Percentiles rank a stretch among this genome's conserved stretches.
Conservation (phyloP, 2,888 invertebrate species). For the Dasypolia templi region DNA sequence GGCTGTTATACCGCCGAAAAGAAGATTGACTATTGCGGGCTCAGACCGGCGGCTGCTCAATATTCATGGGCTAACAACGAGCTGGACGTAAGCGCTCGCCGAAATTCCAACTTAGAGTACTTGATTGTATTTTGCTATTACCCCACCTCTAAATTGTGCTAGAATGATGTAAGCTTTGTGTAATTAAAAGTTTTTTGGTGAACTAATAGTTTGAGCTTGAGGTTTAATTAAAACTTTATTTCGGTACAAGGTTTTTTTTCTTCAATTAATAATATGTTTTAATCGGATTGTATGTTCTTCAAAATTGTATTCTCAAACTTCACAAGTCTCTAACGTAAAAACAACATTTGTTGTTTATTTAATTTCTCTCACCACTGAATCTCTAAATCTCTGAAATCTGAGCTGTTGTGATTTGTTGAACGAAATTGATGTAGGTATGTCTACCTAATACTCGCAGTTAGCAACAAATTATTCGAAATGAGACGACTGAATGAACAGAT, state of each 20-base stretch:
- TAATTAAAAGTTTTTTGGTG: constrained; percentile 29
- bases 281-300: too few species aligned
- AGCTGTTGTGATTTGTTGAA: background rate
- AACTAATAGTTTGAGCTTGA: constrained; percentile 2
- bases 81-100: constrained; percentile 72
- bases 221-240: constrained; percentile 19
- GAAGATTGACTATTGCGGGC: constrained; percentile 77
- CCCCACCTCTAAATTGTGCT: constrained; percentile 32
- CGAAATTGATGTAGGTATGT: background rate
- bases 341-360: constrained; percentile 13
- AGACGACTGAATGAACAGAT: background rate
- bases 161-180: constrained; percentile 32
- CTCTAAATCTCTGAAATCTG: background rate
- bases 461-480: constrained; percentile 5
- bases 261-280: background rate
- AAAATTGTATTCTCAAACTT: background rate
- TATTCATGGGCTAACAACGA: constrained; percentile 71
- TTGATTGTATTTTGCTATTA: constrained; percentile 62
- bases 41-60: constrained; percentile 70
- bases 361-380: constrained; percentile 1
- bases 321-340: background rate
- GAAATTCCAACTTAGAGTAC: constrained; percentile 64
- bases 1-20: constrained; percentile 72
- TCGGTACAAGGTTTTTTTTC: background rate
- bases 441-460: background rate